Percentiles rank a stretch among this genome's conserved stretches.
These are phyloP conservation scores for Sminthurinus aureus DNA, from an alignment of 2,888 invertebrate species.

Conservation along the genomic window DNA sequence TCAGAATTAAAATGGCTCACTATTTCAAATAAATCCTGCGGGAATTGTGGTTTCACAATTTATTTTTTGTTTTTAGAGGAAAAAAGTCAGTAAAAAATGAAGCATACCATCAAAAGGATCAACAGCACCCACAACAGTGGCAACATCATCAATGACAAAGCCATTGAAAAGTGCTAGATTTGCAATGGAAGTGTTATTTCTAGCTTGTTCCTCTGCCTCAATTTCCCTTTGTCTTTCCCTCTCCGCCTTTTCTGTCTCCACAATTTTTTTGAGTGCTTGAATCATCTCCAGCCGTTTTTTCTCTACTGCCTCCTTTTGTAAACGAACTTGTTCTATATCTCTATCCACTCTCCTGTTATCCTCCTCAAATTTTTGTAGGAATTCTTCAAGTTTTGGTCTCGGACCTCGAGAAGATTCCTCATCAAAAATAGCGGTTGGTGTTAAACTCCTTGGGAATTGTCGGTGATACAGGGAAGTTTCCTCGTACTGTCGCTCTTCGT, in stretches of 20 bases:
- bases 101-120: slow-evolving; percentile 12
- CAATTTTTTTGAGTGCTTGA: slow-evolving; percentile 6
- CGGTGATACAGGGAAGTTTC: not conserved
- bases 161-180: slow-evolving; percentile 30
- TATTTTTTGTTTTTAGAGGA: too few relatives aligned
- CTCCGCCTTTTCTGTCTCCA: not conserved
- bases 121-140: slow-evolving; percentile 19
- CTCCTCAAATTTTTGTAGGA: not conserved
- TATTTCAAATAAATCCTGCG: too few relatives aligned
- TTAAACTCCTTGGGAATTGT: not conserved
- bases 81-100: too few relatives aligned
- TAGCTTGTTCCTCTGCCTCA: not conserved
- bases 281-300: not conserved
- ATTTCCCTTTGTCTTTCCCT: not conserved
- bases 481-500: not conserved
- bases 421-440: not conserved
- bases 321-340: not conserved
- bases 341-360: not conserved
- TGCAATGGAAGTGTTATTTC: not conserved
- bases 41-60: too few relatives aligned
- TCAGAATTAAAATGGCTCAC: too few relatives aligned
- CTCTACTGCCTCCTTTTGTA: not conserved
- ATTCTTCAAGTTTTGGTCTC: not conserved
- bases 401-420: not conserved
- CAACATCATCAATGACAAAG: slow-evolving; percentile 16